Percentiles rank a stretch among this genome's conserved stretches.
Evolutionary conservation across 2,888 invertebrate genomes (phyloP).

Genomic region (Mactromeris polynyma): DNA sequence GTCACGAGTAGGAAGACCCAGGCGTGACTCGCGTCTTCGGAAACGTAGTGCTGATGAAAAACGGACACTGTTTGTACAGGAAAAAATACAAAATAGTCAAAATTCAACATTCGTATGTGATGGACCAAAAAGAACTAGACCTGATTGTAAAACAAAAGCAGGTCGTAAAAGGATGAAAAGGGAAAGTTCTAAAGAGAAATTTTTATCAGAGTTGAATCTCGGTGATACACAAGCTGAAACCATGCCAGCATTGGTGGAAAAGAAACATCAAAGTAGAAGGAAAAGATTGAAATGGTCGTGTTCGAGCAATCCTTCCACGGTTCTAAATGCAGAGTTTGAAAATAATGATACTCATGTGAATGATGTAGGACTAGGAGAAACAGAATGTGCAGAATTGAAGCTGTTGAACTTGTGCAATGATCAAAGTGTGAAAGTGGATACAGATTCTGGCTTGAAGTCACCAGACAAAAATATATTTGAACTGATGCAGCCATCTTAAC

Average conservation of each 20-base stretch:
- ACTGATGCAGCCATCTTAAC: slow-evolving; percentile 58
- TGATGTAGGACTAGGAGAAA: background rate
- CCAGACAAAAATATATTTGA: slow-evolving; percentile 69
- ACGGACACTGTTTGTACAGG: slow-evolving; percentile 64
- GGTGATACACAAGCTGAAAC: slow-evolving; percentile 38
- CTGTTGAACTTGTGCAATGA: background rate
- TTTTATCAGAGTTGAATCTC: slow-evolving; percentile 60
- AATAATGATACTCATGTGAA: background rate
- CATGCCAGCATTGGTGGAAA: background rate
- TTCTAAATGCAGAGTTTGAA: background rate
- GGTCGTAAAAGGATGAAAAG: slow-evolving; percentile 20
- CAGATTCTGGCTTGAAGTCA: slow-evolving; percentile 23
- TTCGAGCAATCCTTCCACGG: background rate
- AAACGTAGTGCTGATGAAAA: slow-evolving; percentile 64
- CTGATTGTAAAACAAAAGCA: background rate
- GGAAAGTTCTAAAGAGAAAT: slow-evolving; percentile 59
- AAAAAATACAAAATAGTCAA: slow-evolving; percentile 61
- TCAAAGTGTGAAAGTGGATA: background rate
- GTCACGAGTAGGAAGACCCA: slow-evolving; percentile 29
- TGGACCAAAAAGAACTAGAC: slow-evolving; percentile 27
- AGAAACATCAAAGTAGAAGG: background rate
- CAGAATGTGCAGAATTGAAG: background rate
- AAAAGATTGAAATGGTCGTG: background rate
- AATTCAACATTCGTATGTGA: slow-evolving; percentile 61
- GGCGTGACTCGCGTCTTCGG: slow-evolving; percentile 48